phyloP scores from a whole-genome alignment of 1,140 invertebrate species.

The Drosophila orosa region DNA sequence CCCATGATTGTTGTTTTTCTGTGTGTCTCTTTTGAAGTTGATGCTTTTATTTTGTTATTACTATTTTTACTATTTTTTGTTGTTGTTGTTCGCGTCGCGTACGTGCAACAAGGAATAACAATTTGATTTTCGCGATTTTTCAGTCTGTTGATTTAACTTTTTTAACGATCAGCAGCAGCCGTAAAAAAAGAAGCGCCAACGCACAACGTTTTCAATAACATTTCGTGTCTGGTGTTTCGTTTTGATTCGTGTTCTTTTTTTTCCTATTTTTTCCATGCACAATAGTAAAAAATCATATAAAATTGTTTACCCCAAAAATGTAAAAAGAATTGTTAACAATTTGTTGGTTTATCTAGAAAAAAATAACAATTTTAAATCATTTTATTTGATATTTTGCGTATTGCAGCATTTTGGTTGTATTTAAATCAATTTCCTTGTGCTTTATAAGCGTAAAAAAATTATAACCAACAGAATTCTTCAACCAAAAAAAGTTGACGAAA shows the following conservation, averaged over 20 bases:
- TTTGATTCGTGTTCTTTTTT: conserved; percentile 16
- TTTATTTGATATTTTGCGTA: not conserved
- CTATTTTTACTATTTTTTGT: conserved; percentile 2
- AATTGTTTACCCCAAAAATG: conserved; percentile 38
- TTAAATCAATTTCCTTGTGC: not conserved
- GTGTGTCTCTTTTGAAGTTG: conserved; percentile 36
- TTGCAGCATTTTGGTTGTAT: not conserved
- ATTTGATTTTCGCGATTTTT: conserved; percentile 46
- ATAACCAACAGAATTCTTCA: conserved; percentile 15
- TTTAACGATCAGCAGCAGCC: conserved; percentile 38
- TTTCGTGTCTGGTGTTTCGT: conserved; percentile 36
- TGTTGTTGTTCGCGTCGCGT: conserved; percentile 2
- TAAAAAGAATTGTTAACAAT: conserved; percentile 28
- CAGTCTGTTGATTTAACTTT: conserved; percentile 34
- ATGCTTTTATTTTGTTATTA: conserved; percentile 30
- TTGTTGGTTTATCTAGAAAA: conserved; percentile 13
- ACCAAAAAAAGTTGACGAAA: conserved; percentile 5
- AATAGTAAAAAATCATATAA: conserved; percentile 25
- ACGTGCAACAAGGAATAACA: conserved; percentile 43
- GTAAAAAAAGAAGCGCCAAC: conserved; percentile 36
- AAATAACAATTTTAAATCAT: not conserved
- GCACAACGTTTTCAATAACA: conserved; percentile 47
- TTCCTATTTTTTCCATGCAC: conserved; percentile 21
- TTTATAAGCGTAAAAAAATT: not conserved
- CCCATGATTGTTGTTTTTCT: conserved; percentile 17